A percentile compares a stretch with the other conserved stretches of the same genome.
phyloP scores from a whole-genome alignment of 1,140 invertebrate genomes.

The Tribolium castaneum region DNA sequence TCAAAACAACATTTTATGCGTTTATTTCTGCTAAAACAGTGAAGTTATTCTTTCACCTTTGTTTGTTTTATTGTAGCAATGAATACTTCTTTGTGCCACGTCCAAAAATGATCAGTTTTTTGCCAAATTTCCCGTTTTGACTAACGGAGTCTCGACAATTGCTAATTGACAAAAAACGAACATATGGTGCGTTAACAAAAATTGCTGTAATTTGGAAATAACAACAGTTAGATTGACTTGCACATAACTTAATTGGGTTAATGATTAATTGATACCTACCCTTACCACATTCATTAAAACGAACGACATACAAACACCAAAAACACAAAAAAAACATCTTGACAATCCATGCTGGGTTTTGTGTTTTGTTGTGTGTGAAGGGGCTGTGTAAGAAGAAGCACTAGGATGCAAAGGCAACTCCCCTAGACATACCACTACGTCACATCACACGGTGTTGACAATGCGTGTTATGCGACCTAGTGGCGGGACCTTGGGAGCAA shows the following conservation, averaged over 20 bases:
- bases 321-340: not conserved
- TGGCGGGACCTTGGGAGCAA: slow-evolving; percentile 57
- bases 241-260: not conserved
- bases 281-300: not conserved
- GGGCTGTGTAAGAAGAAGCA: not conserved
- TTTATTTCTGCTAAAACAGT: not conserved
- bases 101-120: not conserved
- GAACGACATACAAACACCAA: not conserved
- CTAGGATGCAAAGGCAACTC: slow-evolving; percentile 51
- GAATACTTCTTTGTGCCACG: not conserved
- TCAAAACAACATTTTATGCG: not conserved
- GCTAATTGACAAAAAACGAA: not conserved
- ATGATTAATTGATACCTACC: not conserved
- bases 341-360: not conserved
- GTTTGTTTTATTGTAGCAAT: not conserved
- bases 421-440: slow-evolving; percentile 62
- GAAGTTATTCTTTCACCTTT: not conserved
- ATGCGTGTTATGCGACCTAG: slow-evolving; percentile 59
- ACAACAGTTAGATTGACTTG: not conserved
- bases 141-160: no score
- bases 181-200: not conserved
- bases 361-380: not conserved
- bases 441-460: slow-evolving; percentile 60
- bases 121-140: not conserved
- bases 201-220: not conserved